These are phyloP conservation scores for Sinocyclocheilus maitianheensis DNA, from an alignment of 2,113 vertebrate genomes.

Conservation along the genomic window DNA sequence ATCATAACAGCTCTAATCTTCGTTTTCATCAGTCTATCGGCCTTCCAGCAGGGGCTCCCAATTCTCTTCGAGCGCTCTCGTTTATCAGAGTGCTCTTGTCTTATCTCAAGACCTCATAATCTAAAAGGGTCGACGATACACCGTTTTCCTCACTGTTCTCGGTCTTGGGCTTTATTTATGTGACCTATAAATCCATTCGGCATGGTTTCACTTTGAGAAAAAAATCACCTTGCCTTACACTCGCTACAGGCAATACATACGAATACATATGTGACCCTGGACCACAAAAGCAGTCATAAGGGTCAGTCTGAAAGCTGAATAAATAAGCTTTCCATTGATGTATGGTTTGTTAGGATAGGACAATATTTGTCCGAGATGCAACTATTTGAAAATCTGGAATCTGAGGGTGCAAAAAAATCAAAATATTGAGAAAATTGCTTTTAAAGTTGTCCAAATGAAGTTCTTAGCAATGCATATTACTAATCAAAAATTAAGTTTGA, in stretches of 20 bases:
- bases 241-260: neutral
- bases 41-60: constrained; percentile 32
- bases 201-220: neutral
- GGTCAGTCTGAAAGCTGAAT: too few species aligned
- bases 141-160: constrained; percentile 1
- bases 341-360: too few species aligned
- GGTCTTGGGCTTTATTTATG: constrained; percentile 7
- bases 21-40: constrained; percentile 35
- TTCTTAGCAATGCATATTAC: too few species aligned
- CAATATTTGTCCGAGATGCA: too few species aligned
- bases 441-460: too few species aligned
- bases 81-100: constrained; percentile 41
- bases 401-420: too few species aligned
- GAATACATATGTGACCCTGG: neutral
- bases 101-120: constrained; percentile 48
- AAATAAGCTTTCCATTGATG: too few species aligned
- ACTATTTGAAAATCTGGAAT: too few species aligned
- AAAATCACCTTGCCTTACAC: neutral
- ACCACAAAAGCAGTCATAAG: too few species aligned
- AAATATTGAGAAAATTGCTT: too few species aligned
- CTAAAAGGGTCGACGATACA: constrained; percentile 28
- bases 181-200: constrained; percentile 21
- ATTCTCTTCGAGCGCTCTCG: constrained; percentile 29
- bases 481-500: too few species aligned
- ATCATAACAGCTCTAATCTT: constrained; percentile 46